Percentiles rank a stretch among this genome's conserved stretches.
phyloP scores from a whole-genome alignment of 1,140 invertebrate genomes.

The Metopolophium dirhodum region DNA sequence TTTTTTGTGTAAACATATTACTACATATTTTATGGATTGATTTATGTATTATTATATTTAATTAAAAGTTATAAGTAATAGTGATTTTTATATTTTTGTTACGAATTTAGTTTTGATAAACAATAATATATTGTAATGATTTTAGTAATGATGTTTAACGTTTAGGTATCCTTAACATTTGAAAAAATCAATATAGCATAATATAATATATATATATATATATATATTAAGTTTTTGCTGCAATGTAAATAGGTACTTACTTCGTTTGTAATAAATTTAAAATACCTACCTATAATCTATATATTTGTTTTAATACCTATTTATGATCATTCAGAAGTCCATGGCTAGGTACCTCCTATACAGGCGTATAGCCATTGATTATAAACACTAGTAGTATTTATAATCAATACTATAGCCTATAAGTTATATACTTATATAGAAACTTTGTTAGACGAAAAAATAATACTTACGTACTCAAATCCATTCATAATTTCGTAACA shows the following conservation, averaged over 20 bases:
- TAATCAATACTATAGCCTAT: too few species aligned
- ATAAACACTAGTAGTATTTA: too few species aligned
- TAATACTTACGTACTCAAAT: too few species aligned
- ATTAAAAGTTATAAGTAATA: background rate
- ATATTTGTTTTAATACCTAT: background rate
- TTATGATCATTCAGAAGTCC: background rate
- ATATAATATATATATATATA: background rate
- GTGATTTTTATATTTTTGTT: background rate
- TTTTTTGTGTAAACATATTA: background rate
- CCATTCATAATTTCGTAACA: too few species aligned
- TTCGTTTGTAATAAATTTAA: background rate
- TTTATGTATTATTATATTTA: background rate
- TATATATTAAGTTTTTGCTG: background rate
- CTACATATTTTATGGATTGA: background rate
- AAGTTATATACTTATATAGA: too few species aligned
- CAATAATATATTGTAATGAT: background rate
- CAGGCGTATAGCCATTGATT: too few species aligned
- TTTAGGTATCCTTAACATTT: background rate
- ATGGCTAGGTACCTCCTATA: too few species aligned
- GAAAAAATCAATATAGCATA: too few species aligned
- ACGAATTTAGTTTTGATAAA: background rate
- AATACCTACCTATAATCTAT: background rate
- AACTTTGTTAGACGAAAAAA: too few species aligned
- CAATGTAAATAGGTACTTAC: background rate
- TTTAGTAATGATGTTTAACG: too few species aligned